Base-by-base conservation (phyloP, 2,113 vertebrate genomes). In the Seriola aureovittata region DNA sequence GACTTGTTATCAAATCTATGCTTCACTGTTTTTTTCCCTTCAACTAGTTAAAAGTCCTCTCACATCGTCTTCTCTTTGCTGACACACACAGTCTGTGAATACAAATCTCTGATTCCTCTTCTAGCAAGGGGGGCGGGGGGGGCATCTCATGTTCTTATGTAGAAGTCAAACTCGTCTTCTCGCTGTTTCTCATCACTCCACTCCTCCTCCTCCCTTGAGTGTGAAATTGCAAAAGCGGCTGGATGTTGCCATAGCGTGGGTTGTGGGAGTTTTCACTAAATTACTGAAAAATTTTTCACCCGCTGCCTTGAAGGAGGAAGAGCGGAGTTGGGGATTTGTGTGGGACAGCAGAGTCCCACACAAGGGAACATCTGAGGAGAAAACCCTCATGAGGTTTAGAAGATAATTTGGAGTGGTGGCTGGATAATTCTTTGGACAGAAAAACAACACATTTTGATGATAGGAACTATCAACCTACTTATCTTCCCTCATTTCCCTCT, bases 161-260 rank as follows among this genome's bases (percentile, higher is more conserved):
- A 58, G 29, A 50, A 89, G 62, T 75, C 62, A 29, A 80, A 71
- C 82, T 78, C 63, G 38, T 78, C 81, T 74, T 74, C 67, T 70
- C 64, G 48, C 25, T 36, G 54, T 65, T 76, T 64, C 74, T 76
- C 81, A 21, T 86, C 86, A 9, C 69, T 71, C 46, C 59, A 5
- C 48, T 85, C 71, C 81, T 87, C 82, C 59, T 29, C 48, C 48
- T 60, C 57, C 19, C 36, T 0, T 44, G 34, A 85, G 68, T 88
- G 91, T 85, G 86, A 92, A 92, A 92, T 90, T 67, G 70, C 38
- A 23, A 46, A 91, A 84, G 84, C 80, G 48, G 62, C 71, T 85
- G 70, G 62, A 79, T 69, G 79, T 76, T 75, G 88, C 70, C 68
- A 42, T 10, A 76, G 75, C 67, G 72, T 76, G 83, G 82, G 84